Base-by-base conservation (phyloP, 1,140 invertebrate genomes). In the Lineus longissimus region DNA sequence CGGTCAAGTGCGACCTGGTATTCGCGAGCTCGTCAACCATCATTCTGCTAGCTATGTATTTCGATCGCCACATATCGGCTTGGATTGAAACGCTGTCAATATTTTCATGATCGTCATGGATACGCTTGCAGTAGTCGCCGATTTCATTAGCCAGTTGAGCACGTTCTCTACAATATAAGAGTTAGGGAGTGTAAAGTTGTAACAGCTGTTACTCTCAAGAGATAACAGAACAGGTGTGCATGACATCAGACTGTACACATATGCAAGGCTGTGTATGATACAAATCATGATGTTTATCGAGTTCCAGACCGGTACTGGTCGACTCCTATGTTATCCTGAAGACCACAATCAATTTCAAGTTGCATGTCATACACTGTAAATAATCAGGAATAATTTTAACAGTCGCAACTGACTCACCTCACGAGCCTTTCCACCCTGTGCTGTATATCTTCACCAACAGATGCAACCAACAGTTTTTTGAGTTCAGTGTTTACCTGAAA, bases 11-110 rank as follows among this genome's bases (percentile, higher is more conserved):
- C 60, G 90, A 89, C 79, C 94, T 93, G 86, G 90, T 92, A 61
- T 86, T 85, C 1, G 91, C 91, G 65, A 95, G 79, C 82, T 95
- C 92, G 81, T 95, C 93, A 9, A 93, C 88, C 88, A 94, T 92
- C 58, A 95, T 86, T 77, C 92, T 94, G 84, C 91, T 93, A 25
- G 93, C 93, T 70, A 96, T 83, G 82, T 94, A 97, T 87, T 96
- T 96, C 73, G 92, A 95, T 65, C 93, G 87, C 93, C 93, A 96
- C 60, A 96, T 92, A 84, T 97, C 93, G 80, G 92, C 94, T 73
- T 95, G 92, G 2, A 93, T 92, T 27, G 91, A 91, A 25, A 96
- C 81, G 85, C 90, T 92, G 77, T 96, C 94, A 2, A 92, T 90
- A 84, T 95, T 91, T 79, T 96, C 93, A 78, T 92, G 91, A 81